Evolutionary conservation across 1,140 invertebrate genomes (phyloP), one percentile per base, ranked within the genome.

Genomic region (Metopolophium dirhodum): DNA sequence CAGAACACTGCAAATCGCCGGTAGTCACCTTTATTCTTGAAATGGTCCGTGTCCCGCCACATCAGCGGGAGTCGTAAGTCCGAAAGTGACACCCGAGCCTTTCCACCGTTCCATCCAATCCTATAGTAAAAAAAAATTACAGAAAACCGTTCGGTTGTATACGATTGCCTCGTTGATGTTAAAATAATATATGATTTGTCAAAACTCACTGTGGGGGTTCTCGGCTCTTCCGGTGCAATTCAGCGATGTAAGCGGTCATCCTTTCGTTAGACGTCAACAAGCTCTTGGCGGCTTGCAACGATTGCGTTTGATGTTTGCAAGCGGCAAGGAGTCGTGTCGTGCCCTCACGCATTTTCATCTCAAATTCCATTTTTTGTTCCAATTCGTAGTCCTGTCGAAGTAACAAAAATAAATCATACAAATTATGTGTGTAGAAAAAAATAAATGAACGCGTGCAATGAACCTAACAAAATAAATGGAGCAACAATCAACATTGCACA

Each of bases 301-400:
- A 96, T 95, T 97, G 97, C 35, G 96, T 95, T 68, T 96, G 96
- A 94, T 97, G 96, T 57, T 95, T 95, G 94, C 96, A 97, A 0
- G 97, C 97, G 9, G 96, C 96, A 95, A 97, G 95, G 68, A 97
- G 95, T 94, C 96, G 96, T 7, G 96, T 96, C 0, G 97, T 97
- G 0, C 97, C 97, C 94, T 97, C 97, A 35, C 96, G 95, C 96
- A 97, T 97, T 95, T 97, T 97, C 93, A 97, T 97, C 95, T 97
- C 97, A 94, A 97, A 95, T 94, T 97, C 97, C 93, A 97, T 97
- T 94, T 97, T 97, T 94, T 97, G 96, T 94, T 97, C 96, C 94
- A 97, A 95, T 95, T 97, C 97, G 95, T 96, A 96, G 94, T 96
- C 96, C 96, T 96, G 95, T 61, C 91, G 54, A 93, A 94, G 30